phyloP scores from a whole-genome alignment of 2,888 invertebrate species.

The Tethea ocularis region DNA sequence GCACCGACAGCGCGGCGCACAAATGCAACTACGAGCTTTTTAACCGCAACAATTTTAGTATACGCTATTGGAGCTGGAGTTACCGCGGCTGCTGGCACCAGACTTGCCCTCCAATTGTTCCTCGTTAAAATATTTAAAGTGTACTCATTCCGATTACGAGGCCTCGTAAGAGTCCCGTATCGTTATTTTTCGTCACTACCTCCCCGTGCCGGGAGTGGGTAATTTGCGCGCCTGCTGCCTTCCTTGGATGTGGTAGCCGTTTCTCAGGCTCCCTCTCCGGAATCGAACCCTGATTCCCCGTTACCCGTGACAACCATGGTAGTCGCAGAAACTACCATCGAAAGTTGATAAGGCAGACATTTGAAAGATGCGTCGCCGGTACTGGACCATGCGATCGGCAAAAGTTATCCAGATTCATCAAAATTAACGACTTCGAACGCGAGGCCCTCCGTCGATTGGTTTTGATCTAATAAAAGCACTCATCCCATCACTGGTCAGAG shows the following conservation, averaged over 20 bases:
- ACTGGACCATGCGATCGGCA: conserved; percentile 59
- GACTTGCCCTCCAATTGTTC: conserved; percentile 87
- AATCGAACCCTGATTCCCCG: conserved; percentile 90
- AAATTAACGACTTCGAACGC: conserved; percentile 63
- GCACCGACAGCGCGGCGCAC: conserved; percentile 75
- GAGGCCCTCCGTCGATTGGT: conserved; percentile 72
- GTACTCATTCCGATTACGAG: conserved; percentile 83
- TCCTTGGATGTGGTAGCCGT: conserved; percentile 89
- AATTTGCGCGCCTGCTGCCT: conserved; percentile 87
- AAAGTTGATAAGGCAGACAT: conserved; percentile 88
- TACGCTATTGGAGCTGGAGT: conserved; percentile 88
- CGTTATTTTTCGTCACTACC: conserved; percentile 88
- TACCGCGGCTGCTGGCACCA: conserved; percentile 88
- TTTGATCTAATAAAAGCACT: conserved; percentile 59
- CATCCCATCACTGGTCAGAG: conserved; percentile 70
- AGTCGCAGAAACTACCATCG: conserved; percentile 86
- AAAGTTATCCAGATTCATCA: conserved; percentile 77
- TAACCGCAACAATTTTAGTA: conserved; percentile 89
- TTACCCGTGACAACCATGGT: conserved; percentile 88
- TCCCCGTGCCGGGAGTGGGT: conserved; percentile 44
- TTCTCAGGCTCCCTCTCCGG: conserved; percentile 89
- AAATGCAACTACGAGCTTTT: conserved; percentile 85
- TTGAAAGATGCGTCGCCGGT: conserved; percentile 85
- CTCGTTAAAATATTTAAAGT: conserved; percentile 84
- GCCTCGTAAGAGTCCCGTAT: conserved; percentile 83